A percentile compares a stretch with the other conserved stretches of the same genome.
These are phyloP conservation scores for Macrotus californicus DNA, from an alignment of 2,113 vertebrate species.

Conservation along the genomic window DNA sequence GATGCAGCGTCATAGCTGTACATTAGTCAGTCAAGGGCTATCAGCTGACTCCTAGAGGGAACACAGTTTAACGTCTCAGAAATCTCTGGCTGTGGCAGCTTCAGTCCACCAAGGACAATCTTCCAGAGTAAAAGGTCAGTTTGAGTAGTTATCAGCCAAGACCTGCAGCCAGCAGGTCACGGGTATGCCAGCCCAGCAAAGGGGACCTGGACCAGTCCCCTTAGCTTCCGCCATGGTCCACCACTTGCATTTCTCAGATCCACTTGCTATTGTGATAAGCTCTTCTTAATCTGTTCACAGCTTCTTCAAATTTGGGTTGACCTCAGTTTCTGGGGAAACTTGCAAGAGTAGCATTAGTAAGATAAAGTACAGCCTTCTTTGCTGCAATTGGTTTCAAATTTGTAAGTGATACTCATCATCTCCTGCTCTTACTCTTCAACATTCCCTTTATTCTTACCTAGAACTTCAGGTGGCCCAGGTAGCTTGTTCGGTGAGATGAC, in stretches of 20 bases:
- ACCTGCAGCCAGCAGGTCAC: no score
- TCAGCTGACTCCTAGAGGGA: neutral
- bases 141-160: neutral
- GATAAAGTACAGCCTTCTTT: neutral
- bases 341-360: neutral
- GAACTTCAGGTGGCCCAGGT: neutral
- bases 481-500: neutral
- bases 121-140: neutral
- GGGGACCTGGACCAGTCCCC: neutral
- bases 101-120: neutral
- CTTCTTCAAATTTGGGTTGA: neutral
- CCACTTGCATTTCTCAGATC: neutral
- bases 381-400: neutral
- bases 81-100: neutral
- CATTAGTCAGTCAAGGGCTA: neutral
- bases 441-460: neutral
- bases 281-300: neutral
- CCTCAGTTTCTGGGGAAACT: neutral
- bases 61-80: neutral
- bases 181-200: fast-evolving
- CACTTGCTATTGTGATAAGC: neutral
- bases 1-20: fast-evolving
- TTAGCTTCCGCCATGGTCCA: neutral
- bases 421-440: neutral
- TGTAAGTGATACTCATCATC: neutral